These are phyloP conservation scores for Mormyrops attenuatus DNA, from an alignment of 2,797 vertebrate genomes.

Conservation along the genomic window DNA sequence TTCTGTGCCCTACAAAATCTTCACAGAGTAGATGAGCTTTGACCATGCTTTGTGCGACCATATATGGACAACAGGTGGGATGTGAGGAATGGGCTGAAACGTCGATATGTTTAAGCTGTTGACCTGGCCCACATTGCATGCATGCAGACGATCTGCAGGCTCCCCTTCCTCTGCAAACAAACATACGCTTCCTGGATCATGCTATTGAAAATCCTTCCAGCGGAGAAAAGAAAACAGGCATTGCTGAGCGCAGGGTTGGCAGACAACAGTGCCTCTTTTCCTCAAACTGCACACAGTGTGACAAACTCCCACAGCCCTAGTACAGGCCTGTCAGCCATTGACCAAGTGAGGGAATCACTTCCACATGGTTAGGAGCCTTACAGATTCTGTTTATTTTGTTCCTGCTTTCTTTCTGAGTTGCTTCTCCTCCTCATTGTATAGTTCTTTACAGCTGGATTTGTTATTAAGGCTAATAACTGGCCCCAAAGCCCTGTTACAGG, in stretches of 20 bases:
- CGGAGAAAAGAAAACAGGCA: not conserved
- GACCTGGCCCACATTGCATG: conserved; percentile 2
- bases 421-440: not conserved
- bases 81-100: not conserved
- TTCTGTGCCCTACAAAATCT: not conserved
- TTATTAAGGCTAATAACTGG: conserved; percentile 1
- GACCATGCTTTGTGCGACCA: not conserved
- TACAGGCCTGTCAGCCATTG: not conserved
- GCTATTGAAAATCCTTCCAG: conserved; percentile 2
- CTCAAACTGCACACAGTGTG: conserved; percentile 1
- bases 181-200: conserved; percentile 6
- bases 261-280: not conserved
- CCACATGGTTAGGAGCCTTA: not conserved
- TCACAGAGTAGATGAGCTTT: not conserved
- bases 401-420: not conserved
- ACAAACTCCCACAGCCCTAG: not conserved
- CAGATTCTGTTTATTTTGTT: not conserved
- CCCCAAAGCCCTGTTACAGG: not conserved
- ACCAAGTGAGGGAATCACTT: conserved; percentile 9
- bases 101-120: not conserved
- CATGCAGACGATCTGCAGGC: not conserved
- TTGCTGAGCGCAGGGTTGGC: not conserved
- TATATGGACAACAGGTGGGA: conserved; percentile 16
- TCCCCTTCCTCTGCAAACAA: not conserved
- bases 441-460: not conserved